These are phyloP conservation scores for Apamea sordens DNA, from an alignment of 2,888 invertebrate species.

Conservation along the genomic window DNA sequence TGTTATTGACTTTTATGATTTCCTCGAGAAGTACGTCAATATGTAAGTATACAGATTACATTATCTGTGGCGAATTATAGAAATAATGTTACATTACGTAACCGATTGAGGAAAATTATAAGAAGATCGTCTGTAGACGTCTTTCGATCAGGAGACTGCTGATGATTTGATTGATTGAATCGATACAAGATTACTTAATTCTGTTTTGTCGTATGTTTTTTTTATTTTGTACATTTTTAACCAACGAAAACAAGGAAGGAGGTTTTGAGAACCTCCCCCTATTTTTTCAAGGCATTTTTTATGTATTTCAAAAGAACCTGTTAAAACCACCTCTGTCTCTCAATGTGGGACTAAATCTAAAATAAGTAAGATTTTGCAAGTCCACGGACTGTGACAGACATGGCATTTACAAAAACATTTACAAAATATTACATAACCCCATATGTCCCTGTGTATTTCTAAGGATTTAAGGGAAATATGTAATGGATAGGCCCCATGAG, in stretches of 20 bases:
- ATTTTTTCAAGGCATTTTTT: neutral
- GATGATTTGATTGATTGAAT: constrained; percentile 34
- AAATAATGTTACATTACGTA: constrained; percentile 37
- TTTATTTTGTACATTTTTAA: neutral
- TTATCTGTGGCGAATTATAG: constrained; percentile 46
- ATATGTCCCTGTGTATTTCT: neutral
- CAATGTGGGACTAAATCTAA: constrained; percentile 17
- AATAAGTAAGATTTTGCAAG: constrained; percentile 13
- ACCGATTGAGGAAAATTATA: constrained; percentile 35
- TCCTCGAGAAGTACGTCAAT: constrained; percentile 56
- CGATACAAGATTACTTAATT: neutral
- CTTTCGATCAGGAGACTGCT: neutral
- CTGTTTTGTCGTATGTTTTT: neutral
- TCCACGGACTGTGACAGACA: constrained; percentile 4
- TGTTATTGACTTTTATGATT: constrained; percentile 65
- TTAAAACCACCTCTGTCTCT: neutral
- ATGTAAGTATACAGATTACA: constrained; percentile 50
- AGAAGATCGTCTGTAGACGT: constrained; percentile 4
- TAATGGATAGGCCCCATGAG: neutral
- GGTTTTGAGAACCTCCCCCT: neutral
- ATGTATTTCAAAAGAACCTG: neutral
- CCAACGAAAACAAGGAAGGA: neutral
- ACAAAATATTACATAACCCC: constrained; percentile 14
- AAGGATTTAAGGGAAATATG: constrained; percentile 51
- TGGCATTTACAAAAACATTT: constrained; percentile 14